Percentiles rank a stretch among this genome's conserved stretches.
Evolutionary conservation across 2,888 invertebrate genomes (phyloP).

Genomic region (Cerceris ruficornis): DNA sequence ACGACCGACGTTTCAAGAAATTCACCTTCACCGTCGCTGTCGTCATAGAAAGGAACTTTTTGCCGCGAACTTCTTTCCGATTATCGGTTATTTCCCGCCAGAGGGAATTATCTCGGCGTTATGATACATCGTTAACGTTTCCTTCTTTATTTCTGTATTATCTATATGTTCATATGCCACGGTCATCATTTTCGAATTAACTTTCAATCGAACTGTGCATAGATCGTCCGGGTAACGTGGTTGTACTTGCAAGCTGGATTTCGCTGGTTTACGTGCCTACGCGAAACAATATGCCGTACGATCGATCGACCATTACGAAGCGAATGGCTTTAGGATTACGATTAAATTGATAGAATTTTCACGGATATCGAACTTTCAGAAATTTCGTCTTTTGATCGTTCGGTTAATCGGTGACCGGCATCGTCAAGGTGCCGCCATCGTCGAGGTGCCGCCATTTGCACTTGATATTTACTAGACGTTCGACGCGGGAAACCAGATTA

Average conservation of each 20-base stretch:
- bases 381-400: constrained; percentile 55
- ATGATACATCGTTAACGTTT: background rate
- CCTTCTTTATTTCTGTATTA: background rate
- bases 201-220: background rate
- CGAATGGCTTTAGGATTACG: constrained; percentile 34
- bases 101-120: background rate
- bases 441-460: constrained; percentile 71
- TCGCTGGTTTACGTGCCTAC: constrained; percentile 46
- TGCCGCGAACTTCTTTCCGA: too few species aligned
- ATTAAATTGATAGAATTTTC: constrained; percentile 25
- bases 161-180: background rate
- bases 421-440: constrained; percentile 66
- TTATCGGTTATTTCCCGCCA: too few species aligned
- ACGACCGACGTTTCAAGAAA: too few species aligned
- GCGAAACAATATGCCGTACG: constrained; percentile 28
- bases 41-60: too few species aligned
- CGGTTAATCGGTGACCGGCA: constrained; percentile 63
- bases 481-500: constrained; percentile 70
- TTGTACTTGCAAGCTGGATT: background rate
- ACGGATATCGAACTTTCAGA: constrained; percentile 60
- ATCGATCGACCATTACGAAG: constrained; percentile 50
- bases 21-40: too few species aligned
- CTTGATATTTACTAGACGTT: constrained; percentile 71
- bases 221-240: constrained; percentile 3
- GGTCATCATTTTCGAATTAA: background rate